Evolutionary conservation across 2,888 invertebrate genomes (phyloP).

Genomic region (Drosophila testacea): DNA sequence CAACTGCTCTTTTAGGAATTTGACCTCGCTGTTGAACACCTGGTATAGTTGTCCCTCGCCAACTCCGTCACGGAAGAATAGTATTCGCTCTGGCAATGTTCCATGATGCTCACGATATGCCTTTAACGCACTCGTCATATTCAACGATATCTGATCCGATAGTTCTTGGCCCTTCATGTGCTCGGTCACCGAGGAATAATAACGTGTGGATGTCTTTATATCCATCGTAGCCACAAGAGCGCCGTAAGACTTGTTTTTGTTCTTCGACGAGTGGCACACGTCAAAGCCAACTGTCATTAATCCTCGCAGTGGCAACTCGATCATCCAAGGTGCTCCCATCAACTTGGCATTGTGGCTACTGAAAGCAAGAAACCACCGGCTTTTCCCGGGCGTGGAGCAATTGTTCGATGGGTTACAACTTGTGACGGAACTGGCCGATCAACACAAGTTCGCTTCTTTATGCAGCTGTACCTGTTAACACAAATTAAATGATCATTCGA

Average conservation of each 20-base stretch:
- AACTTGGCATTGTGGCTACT: conserved; percentile 95
- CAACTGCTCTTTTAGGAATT: conserved; percentile 86
- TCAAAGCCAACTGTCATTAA: conserved; percentile 96
- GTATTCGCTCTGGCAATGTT: too few relatives aligned
- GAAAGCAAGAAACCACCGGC: conserved; percentile 87
- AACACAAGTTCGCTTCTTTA: conserved; percentile 94
- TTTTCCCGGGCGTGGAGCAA: conserved; percentile 84
- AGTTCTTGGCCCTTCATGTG: conserved; percentile 92
- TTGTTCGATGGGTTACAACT: conserved; percentile 84
- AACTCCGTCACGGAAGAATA: too few relatives aligned
- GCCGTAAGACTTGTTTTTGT: conserved; percentile 89
- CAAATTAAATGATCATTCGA: not conserved
- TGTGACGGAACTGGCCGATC: conserved; percentile 91
- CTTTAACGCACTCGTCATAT: too few relatives aligned
- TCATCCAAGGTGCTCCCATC: conserved; percentile 95
- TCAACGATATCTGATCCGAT: too few relatives aligned
- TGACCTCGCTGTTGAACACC: conserved; percentile 92
- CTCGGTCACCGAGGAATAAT: conserved; percentile 90
- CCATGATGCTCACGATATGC: too few relatives aligned
- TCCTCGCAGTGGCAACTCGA: conserved; percentile 88
- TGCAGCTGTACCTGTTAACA: conserved; percentile 89
- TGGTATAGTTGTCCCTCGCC: too few relatives aligned
- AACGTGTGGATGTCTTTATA: conserved; percentile 87
- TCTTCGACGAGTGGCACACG: conserved; percentile 93
- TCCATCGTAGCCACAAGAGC: conserved; percentile 92